Conservation (phyloP, 2,888 invertebrate genomes). For the Silvanus unidentatus region DNA sequence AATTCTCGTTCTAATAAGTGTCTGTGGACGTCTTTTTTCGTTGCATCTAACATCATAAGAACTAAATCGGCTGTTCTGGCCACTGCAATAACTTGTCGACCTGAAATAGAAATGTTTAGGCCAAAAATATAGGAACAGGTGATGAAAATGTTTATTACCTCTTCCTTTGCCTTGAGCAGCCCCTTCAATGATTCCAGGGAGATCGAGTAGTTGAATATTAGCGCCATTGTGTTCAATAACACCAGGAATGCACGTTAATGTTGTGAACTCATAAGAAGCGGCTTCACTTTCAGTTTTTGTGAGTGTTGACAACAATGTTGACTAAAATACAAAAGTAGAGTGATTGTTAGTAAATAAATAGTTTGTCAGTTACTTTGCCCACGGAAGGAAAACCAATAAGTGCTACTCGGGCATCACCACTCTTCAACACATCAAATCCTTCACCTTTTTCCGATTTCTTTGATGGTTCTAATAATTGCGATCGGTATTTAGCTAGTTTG, state of each 20-base stretch:
- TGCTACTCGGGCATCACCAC: constrained; percentile 97
- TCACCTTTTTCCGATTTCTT: constrained; percentile 93
- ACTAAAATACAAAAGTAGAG: constrained; percentile 49
- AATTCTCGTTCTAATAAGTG: constrained; percentile 87
- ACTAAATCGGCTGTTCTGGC: constrained; percentile 97
- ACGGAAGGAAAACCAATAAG: constrained; percentile 98
- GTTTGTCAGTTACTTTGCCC: constrained; percentile 69
- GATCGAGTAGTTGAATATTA: constrained; percentile 94
- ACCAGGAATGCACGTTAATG: constrained; percentile 97
- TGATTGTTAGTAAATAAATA: neutral
- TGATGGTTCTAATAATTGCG: constrained; percentile 89
- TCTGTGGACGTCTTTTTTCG: constrained; percentile 94
- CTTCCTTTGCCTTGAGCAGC: constrained; percentile 70
- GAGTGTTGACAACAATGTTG: constrained; percentile 89
- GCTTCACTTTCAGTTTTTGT: constrained; percentile 96
- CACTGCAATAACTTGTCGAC: constrained; percentile 82
- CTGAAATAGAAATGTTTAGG: too few species aligned
- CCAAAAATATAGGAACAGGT: constrained; percentile 24
- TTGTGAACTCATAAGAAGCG: constrained; percentile 98
- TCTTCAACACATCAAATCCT: constrained; percentile 98
- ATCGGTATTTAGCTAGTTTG: constrained; percentile 89
- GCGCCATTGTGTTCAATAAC: constrained; percentile 98
- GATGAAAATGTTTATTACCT: too few species aligned
- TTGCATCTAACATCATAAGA: constrained; percentile 98
- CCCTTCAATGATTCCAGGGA: constrained; percentile 99